These are phyloP conservation scores for Chionoecetes opilio DNA, from an alignment of 1,140 invertebrate genomes.

Conservation along the genomic window DNA sequence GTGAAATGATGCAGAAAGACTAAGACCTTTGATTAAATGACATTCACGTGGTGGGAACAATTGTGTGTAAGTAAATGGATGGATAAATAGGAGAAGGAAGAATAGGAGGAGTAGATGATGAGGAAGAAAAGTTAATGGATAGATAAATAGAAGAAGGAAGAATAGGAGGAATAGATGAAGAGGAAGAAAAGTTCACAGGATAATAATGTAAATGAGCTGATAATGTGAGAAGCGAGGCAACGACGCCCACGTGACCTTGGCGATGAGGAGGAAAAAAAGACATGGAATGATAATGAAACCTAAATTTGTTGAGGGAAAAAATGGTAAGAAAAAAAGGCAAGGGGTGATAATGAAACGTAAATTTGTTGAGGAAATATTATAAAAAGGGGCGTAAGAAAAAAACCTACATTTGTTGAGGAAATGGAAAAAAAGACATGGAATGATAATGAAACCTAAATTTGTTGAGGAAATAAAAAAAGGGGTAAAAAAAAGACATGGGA, in stretches of 20 bases:
- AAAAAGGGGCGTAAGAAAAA: too few relatives aligned
- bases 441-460: background rate
- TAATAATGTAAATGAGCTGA: conserved; percentile 3
- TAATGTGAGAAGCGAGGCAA: background rate
- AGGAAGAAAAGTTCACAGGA: background rate
- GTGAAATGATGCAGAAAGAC: background rate
- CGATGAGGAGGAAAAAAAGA: too few relatives aligned
- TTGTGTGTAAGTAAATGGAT: too few relatives aligned
- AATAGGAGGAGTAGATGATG: too few relatives aligned
- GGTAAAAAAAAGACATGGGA: too few relatives aligned
- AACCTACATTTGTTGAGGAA: too few relatives aligned
- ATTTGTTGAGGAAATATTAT: too few relatives aligned
- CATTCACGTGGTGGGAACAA: background rate
- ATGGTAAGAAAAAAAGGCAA: background rate
- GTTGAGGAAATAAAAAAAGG: background rate
- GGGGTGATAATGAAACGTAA: too few relatives aligned
- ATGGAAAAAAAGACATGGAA: background rate
- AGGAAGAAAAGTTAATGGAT: background rate
- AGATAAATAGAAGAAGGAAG: background rate
- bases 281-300: background rate
- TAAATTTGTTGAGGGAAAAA: background rate
- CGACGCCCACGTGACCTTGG: conserved; percentile 9
- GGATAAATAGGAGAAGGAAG: background rate
- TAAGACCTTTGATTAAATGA: background rate
- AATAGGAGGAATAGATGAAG: background rate